A percentile compares a stretch with the other conserved stretches of the same genome.
Evolutionary conservation across 2,888 invertebrate species (phyloP).

Genomic region (Pachydiplax longipennis): DNA sequence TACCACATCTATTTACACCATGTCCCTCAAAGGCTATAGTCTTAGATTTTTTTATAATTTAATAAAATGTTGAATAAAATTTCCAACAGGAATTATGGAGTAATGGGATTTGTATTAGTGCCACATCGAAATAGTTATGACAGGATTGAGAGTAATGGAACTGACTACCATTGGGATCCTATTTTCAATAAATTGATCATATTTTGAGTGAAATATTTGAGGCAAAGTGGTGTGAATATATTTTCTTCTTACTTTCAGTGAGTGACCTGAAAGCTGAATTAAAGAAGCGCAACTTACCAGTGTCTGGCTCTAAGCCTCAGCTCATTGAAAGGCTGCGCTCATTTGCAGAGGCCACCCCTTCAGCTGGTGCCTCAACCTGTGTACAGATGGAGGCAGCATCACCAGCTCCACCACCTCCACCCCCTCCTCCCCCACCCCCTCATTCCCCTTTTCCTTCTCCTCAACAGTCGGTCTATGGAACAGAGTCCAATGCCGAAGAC

Average conservation of each 20-base stretch:
- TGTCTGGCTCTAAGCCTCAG: constrained; percentile 95
- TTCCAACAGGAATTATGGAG: no score
- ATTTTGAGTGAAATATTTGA: no score
- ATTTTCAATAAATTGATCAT: no score
- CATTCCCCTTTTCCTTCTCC: constrained; percentile 35
- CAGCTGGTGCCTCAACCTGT: neutral
- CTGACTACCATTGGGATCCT: neutral
- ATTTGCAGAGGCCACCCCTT: constrained; percentile 49
- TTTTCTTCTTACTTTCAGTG: constrained; percentile 61
- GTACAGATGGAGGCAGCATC: constrained; percentile 27
- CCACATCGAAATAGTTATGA: no score
- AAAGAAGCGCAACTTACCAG: constrained; percentile 91
- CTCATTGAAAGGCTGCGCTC: constrained; percentile 88
- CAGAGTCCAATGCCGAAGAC: constrained; percentile 49
- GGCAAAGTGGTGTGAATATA: neutral
- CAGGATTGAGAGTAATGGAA: neutral
- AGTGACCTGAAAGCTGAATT: constrained; percentile 93
- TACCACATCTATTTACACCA: no score
- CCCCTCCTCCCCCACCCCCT: constrained; percentile 1
- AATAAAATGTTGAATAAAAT: no score
- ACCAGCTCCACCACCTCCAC: constrained; percentile 39
- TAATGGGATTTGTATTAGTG: no score
- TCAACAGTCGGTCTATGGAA: constrained; percentile 15
- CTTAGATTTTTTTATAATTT: no score
- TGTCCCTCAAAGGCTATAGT: no score